Conservation (phyloP, 2,113 vertebrate genomes). For the Tragelaphus scriptus region DNA sequence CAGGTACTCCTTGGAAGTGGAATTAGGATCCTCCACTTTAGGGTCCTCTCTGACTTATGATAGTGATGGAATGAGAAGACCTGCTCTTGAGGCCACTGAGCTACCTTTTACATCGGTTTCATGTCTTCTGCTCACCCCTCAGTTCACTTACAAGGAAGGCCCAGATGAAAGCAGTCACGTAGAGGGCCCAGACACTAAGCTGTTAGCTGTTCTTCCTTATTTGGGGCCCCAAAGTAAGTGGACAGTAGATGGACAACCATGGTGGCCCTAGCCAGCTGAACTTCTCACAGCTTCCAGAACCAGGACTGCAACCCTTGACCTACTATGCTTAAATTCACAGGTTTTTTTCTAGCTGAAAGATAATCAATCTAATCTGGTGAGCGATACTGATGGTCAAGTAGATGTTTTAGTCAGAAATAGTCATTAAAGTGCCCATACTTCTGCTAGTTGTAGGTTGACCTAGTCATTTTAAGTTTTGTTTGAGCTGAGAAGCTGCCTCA, state of each 20-base stretch:
- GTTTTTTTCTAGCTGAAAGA: background rate
- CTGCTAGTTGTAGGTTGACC: background rate
- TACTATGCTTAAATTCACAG: background rate
- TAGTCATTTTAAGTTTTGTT: background rate
- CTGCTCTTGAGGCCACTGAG: background rate
- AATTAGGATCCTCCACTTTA: background rate
- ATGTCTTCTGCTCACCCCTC: background rate
- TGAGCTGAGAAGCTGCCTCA: background rate
- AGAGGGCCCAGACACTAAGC: background rate
- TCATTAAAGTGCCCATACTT: background rate
- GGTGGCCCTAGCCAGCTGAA: background rate
- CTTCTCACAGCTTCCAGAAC: background rate
- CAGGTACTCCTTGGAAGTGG: background rate
- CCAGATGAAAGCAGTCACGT: background rate
- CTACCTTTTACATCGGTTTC: background rate
- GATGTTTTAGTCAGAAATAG: background rate
- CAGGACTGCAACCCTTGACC: background rate
- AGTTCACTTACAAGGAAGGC: background rate
- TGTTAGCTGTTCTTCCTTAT: background rate
- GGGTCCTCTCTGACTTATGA: background rate
- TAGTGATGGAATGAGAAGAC: background rate
- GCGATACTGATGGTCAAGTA: background rate
- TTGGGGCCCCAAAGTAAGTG: background rate
- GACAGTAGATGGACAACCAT: background rate
- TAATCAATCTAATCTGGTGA: background rate